Percentiles rank a stretch among this genome's conserved stretches.
Evolutionary conservation across 2,113 vertebrate species (phyloP).

Genomic region (Urocynchramus pylzowi): DNA sequence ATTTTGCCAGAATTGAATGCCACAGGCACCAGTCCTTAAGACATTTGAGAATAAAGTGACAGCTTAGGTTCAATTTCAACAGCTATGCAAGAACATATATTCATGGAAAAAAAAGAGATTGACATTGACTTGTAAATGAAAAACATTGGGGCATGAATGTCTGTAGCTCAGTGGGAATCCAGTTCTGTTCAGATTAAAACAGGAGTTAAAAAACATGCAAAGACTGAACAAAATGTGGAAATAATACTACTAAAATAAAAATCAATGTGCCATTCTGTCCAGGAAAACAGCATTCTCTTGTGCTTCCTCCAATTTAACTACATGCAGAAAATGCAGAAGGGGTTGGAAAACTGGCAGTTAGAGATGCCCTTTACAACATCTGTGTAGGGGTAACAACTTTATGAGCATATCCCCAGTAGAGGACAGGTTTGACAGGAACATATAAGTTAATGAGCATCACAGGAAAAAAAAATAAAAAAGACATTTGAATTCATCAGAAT

Average conservation of each 20-base stretch:
- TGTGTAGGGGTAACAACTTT: background rate
- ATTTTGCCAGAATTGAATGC: background rate
- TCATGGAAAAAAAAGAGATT: background rate
- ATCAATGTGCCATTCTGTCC: background rate
- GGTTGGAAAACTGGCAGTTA: background rate
- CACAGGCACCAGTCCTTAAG: background rate
- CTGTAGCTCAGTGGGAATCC: background rate
- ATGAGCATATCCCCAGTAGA: background rate
- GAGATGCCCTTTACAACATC: background rate
- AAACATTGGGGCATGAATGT: background rate
- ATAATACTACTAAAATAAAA: background rate
- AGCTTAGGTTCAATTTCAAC: background rate
- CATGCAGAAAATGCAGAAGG: background rate
- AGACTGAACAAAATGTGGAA: background rate
- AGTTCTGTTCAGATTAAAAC: background rate
- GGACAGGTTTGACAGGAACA: background rate
- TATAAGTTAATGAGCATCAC: background rate
- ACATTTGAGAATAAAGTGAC: background rate
- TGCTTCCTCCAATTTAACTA: background rate
- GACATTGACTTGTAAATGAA: background rate
- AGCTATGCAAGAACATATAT: background rate
- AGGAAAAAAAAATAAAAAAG: background rate
- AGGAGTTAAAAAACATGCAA: background rate
- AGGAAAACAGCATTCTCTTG: background rate
- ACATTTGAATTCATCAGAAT: background rate